Evolutionary conservation across 2,113 vertebrate species (phyloP).

Genomic region (Petrocephalus microphthalmus): DNA sequence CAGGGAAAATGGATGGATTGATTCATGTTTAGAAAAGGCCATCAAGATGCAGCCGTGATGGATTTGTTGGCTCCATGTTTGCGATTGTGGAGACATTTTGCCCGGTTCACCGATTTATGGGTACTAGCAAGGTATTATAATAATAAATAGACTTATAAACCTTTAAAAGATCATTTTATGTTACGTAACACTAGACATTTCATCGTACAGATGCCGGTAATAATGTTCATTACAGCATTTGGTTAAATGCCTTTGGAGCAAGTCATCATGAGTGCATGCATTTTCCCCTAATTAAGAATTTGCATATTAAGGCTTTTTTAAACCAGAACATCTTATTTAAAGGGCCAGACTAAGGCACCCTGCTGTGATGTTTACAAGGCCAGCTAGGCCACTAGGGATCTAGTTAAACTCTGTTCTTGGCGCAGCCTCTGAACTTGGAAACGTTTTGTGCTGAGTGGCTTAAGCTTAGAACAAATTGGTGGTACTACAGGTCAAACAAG

Average conservation of each 20-base stretch:
- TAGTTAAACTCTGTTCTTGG: not conserved
- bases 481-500: not conserved
- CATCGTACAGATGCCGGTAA: not conserved
- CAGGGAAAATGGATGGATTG: not conserved
- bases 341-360: not conserved
- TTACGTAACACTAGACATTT: not conserved
- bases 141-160: not conserved
- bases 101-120: not conserved
- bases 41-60: not conserved
- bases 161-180: not conserved
- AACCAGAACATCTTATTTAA: not conserved
- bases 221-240: not conserved
- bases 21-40: not conserved
- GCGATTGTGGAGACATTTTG: not conserved
- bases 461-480: not conserved
- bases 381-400: not conserved
- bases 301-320: not conserved
- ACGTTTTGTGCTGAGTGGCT: constrained; percentile 2
- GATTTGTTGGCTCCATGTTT: not conserved
- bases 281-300: not conserved
- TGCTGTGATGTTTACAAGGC: not conserved
- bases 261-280: not conserved
- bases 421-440: not conserved
- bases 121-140: not conserved
- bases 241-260: not conserved